Conservation (phyloP, 30 jellyfish, hydroid and myxozoan species). For the Morbakka virulenta region DNA sequence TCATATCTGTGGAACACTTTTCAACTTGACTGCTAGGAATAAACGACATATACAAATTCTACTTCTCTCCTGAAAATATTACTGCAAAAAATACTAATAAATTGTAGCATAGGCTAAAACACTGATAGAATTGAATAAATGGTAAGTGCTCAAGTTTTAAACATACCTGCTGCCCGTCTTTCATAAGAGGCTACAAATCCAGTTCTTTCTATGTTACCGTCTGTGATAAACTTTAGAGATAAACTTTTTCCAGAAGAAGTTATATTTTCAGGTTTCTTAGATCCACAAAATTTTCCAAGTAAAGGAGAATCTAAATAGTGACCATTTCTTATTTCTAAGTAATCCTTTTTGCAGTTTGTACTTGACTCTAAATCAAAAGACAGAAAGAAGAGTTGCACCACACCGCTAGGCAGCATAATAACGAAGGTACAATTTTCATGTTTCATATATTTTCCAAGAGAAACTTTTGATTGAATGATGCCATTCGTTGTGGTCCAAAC, state of each 20-base stretch:
- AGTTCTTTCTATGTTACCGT: conserved; percentile 23
- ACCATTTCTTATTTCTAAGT: conserved; percentile 51
- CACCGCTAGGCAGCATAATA: conserved; percentile 44
- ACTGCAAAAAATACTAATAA: too few relatives aligned
- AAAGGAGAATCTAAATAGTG: conserved; percentile 55
- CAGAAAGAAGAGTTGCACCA: conserved; percentile 22
- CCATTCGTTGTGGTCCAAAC: conserved; percentile 56
- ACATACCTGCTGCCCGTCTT: too few relatives aligned
- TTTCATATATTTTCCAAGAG: conserved; percentile 24
- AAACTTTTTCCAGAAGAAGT: conserved; percentile 16
- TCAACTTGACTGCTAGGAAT: too few relatives aligned
- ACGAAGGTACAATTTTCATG: conserved; percentile 57
- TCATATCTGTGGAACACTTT: too few relatives aligned
- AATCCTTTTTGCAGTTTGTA: conserved; percentile 48
- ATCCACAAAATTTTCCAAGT: conserved; percentile 54
- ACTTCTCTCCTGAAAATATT: too few relatives aligned
- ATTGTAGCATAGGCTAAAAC: too few relatives aligned
- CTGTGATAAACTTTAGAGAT: conserved; percentile 48
- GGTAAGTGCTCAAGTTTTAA: too few relatives aligned
- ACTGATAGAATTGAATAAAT: too few relatives aligned
- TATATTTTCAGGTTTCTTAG: not conserved
- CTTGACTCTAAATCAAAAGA: conserved; percentile 34
- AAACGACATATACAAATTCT: too few relatives aligned
- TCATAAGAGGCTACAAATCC: conserved; percentile 53
- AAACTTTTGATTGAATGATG: conserved; percentile 28